Evolutionary conservation across 2,888 invertebrate species (phyloP).

Genomic region (Conops quadrifasciatus): DNA sequence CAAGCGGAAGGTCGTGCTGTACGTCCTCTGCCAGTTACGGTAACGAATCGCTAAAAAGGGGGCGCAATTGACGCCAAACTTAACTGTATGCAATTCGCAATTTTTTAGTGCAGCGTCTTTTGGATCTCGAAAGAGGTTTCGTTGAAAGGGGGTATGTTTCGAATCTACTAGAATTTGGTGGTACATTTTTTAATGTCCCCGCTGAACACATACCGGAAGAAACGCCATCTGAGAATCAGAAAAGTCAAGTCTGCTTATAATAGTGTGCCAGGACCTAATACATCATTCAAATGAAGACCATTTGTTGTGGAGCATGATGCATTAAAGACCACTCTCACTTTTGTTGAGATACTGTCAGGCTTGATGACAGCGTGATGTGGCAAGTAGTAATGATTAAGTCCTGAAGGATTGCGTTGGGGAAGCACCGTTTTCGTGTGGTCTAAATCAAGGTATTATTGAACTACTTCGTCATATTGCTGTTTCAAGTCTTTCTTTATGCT

Average conservation of each 20-base stretch:
- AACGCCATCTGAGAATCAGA: background rate
- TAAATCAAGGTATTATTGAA: background rate
- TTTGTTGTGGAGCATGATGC: background rate
- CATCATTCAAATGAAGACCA: background rate
- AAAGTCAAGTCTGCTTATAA: background rate
- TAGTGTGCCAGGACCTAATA: background rate
- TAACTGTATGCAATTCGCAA: background rate
- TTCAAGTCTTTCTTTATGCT: background rate
- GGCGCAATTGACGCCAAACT: no score
- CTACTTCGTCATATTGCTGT: no score
- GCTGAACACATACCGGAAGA: background rate
- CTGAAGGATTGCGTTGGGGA: background rate
- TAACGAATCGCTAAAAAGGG: no score
- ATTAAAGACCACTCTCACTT: no score
- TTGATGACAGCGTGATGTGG: no score
- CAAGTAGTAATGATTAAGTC: background rate
- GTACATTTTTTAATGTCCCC: background rate
- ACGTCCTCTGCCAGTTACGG: no score
- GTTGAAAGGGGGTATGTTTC: background rate
- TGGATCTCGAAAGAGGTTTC: background rate
- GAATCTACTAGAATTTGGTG: background rate
- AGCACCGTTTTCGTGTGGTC: background rate
- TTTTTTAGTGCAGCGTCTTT: background rate
- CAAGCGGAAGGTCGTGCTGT: no score
- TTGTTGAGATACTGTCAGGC: no score